These are phyloP conservation scores for Melinopterus prodromus DNA, from an alignment of 2,888 invertebrate species.

Conservation along the genomic window DNA sequence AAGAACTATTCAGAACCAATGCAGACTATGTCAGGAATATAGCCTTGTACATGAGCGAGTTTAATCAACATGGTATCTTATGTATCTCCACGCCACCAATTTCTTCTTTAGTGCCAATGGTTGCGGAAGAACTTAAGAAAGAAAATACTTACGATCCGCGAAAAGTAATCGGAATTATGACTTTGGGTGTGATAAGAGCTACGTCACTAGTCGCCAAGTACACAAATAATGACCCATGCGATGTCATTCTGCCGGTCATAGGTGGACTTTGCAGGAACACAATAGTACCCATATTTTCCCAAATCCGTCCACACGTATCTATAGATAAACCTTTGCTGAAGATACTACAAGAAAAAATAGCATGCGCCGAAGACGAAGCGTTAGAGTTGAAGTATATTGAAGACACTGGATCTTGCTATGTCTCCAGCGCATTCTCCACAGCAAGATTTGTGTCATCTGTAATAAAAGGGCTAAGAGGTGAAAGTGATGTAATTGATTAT, in stretches of 20 bases:
- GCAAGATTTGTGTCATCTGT: constrained; percentile 54
- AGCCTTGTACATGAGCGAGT: constrained; percentile 55
- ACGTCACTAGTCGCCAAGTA: constrained; percentile 50
- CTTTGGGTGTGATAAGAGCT: constrained; percentile 48
- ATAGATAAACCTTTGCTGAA: constrained; percentile 35
- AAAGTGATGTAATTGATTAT: constrained; percentile 53
- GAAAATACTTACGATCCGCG: constrained; percentile 51
- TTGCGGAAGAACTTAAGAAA: constrained; percentile 57
- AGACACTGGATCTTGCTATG: constrained; percentile 47
- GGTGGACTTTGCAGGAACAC: constrained; percentile 53
- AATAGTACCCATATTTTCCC: constrained; percentile 54
- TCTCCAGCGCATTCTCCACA: constrained; percentile 52
- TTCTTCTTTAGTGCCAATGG: constrained; percentile 56
- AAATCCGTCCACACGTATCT: constrained; percentile 46
- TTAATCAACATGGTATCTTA: constrained; percentile 54
- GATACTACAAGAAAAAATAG: constrained; percentile 48
- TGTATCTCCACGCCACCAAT: constrained; percentile 56
- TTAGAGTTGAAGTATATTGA: constrained; percentile 48
- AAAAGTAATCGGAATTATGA: constrained; percentile 54
- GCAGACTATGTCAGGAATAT: constrained; percentile 52
- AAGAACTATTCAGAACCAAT: constrained; percentile 53
- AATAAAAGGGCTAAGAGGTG: constrained; percentile 52
- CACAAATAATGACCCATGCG: constrained; percentile 47
- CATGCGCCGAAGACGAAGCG: constrained; percentile 50
- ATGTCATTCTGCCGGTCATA: constrained; percentile 53